Evolutionary conservation across 2,113 vertebrate genomes (phyloP).

Genomic region (Theristicus caerulescens): DNA sequence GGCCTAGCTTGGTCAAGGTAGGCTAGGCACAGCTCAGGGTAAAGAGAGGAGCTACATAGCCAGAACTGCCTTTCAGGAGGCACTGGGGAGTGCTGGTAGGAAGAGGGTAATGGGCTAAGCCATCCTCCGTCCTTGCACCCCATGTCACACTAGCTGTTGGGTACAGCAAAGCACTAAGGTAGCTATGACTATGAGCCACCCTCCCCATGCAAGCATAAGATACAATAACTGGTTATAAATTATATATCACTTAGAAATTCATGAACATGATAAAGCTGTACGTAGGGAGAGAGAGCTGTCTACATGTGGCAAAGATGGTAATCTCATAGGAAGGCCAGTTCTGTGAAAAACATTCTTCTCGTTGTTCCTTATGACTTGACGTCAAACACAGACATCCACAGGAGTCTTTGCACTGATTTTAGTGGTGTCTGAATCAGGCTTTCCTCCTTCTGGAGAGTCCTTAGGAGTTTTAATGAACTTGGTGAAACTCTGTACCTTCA

Average conservation of each 20-base stretch:
- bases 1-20: not conserved
- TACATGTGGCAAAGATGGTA: not conserved
- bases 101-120: not conserved
- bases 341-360: not conserved
- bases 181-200: not conserved
- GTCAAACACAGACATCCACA: not conserved
- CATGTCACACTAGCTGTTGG: rapidly evolving
- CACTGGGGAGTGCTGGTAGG: not conserved
- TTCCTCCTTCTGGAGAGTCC: not conserved
- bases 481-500: not conserved
- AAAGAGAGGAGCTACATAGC: not conserved
- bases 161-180: not conserved
- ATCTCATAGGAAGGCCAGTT: not conserved
- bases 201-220: not conserved
- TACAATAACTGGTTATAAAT: not conserved
- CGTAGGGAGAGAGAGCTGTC: not conserved
- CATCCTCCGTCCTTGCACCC: not conserved
- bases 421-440: not conserved
- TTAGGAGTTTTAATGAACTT: not conserved
- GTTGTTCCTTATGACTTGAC: not conserved
- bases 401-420: not conserved
- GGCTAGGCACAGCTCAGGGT: not conserved
- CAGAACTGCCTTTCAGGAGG: not conserved
- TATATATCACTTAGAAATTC: not conserved
- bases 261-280: not conserved